Percentiles rank a stretch among this genome's conserved stretches.
Evolutionary conservation across 2,113 vertebrate genomes (phyloP).

Genomic region (Gulo gulo): DNA sequence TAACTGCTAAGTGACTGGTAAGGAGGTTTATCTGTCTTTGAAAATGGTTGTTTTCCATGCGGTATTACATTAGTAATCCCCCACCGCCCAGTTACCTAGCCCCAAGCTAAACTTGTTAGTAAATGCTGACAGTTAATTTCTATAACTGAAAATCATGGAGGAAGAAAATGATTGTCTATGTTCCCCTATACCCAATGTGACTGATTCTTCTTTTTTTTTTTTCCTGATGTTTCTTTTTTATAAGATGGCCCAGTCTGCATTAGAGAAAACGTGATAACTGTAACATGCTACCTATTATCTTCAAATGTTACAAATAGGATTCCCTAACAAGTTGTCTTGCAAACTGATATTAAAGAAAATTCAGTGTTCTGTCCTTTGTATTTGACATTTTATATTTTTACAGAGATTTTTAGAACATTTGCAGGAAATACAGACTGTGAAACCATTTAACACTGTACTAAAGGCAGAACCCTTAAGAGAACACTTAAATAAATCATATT

Average conservation of each 20-base stretch:
- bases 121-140: background rate
- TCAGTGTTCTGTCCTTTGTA: background rate
- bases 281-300: background rate
- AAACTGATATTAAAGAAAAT: conserved; percentile 33
- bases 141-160: background rate
- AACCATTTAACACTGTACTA: background rate
- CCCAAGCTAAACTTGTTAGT: conserved; percentile 1
- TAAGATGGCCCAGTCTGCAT: background rate
- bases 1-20: background rate
- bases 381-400: background rate
- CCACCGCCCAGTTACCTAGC: background rate
- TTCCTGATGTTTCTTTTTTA: background rate
- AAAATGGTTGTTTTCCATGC: background rate
- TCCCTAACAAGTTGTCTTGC: background rate
- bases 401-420: background rate
- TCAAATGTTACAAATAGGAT: conserved; percentile 20
- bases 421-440: conserved; percentile 12
- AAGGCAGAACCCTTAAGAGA: conserved; percentile 19
- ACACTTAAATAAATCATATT: background rate
- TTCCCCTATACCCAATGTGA: background rate
- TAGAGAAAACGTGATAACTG: background rate
- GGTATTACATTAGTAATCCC: background rate
- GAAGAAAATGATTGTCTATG: background rate
- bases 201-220: conserved; percentile 3
- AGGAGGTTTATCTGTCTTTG: background rate